Conservation (phyloP, 2,113 vertebrate genomes). For the Suricata suricatta region DNA sequence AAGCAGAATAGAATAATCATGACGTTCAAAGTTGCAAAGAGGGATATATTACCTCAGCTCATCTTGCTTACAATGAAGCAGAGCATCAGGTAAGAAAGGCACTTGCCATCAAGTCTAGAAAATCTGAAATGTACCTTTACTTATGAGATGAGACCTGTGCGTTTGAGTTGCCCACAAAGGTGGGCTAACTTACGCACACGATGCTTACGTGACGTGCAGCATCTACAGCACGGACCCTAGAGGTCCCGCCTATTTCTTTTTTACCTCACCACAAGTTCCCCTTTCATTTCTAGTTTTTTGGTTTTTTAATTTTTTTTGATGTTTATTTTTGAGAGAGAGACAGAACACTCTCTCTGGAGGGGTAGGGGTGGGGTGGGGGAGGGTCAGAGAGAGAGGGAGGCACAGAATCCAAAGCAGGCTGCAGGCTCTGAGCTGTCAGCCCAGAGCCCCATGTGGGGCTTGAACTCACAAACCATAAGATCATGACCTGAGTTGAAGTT, state of each 20-base stretch:
- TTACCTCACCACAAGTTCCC: neutral
- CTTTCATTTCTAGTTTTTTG: conserved; percentile 34
- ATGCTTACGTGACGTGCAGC: rapidly evolving
- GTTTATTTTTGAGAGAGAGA: too few species aligned
- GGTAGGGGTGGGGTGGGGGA: too few species aligned
- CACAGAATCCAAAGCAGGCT: too few species aligned
- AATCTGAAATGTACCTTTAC: neutral
- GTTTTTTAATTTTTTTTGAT: too few species aligned
- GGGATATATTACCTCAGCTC: neutral
- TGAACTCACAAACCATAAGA: too few species aligned
- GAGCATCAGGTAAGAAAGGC: neutral
- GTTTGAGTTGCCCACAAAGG: neutral
- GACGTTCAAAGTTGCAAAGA: neutral
- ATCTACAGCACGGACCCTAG: neutral
- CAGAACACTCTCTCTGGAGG: too few species aligned
- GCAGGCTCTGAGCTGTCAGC: too few species aligned
- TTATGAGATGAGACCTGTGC: neutral
- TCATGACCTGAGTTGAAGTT: too few species aligned
- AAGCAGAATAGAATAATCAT: neutral
- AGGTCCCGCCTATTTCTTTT: neutral
- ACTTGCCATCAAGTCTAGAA: neutral
- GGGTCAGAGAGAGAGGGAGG: too few species aligned
- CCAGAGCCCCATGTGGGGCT: too few species aligned
- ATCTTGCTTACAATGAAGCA: neutral
- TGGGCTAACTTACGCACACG: neutral